Evolutionary conservation across 1,140 invertebrate genomes (phyloP).

Genomic region (Palaemon carinicauda): DNA sequence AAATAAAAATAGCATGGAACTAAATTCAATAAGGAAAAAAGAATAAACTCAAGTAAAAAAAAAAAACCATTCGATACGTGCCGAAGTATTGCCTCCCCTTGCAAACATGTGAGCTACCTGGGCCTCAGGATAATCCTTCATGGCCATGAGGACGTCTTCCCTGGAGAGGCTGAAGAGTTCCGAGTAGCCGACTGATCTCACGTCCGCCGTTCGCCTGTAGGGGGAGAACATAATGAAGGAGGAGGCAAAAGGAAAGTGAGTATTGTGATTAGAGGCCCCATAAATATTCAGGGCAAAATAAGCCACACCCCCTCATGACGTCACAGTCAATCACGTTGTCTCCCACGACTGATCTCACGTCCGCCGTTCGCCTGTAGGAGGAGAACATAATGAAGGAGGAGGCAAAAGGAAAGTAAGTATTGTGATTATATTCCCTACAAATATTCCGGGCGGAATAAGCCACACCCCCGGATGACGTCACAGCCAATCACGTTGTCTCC

Average conservation of each 20-base stretch:
- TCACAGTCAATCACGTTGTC: too few species aligned
- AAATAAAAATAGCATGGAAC: background rate
- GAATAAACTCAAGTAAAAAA: background rate
- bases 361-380: too few species aligned
- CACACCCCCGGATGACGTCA: too few species aligned
- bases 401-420: too few species aligned
- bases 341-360: too few species aligned
- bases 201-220: conserved; percentile 89
- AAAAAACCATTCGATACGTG: background rate
- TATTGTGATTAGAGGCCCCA: background rate
- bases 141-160: conserved; percentile 92
- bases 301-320: too few species aligned
- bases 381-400: too few species aligned
- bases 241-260: background rate
- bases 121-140: conserved; percentile 97
- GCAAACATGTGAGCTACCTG: conserved; percentile 71
- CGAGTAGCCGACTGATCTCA: conserved; percentile 93
- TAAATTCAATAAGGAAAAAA: background rate
- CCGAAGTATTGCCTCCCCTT: background rate
- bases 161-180: conserved; percentile 93
- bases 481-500: too few species aligned
- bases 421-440: too few species aligned
- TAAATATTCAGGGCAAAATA: too few species aligned
- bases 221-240: background rate
- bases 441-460: too few species aligned